Evolutionary conservation across 2,113 vertebrate genomes (phyloP).

Genomic region (Istiophorus platypterus): DNA sequence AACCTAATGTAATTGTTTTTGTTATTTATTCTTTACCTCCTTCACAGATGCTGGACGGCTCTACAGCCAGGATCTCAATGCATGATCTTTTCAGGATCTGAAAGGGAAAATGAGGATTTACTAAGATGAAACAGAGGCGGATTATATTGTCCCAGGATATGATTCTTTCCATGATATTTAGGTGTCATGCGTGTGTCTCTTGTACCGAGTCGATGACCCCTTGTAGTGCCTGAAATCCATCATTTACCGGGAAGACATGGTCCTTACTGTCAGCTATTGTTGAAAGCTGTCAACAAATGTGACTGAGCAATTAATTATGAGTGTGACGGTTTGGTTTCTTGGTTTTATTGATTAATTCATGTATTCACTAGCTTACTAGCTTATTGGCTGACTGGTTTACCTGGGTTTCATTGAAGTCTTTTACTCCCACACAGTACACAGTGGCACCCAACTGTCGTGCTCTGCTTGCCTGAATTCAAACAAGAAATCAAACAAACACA

Average conservation of each 20-base stretch:
- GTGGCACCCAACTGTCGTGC: slow-evolving; percentile 94
- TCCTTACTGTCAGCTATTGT: slow-evolving; percentile 96
- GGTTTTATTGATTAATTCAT: neutral
- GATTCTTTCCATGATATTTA: neutral
- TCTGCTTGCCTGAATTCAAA: slow-evolving; percentile 87
- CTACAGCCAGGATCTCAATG: slow-evolving; percentile 96
- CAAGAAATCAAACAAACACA: slow-evolving; percentile 16
- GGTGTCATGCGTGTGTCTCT: slow-evolving; percentile 20
- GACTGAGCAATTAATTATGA: neutral
- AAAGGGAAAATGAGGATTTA: slow-evolving; percentile 12
- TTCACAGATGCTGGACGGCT: slow-evolving; percentile 97
- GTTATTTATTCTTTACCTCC: slow-evolving; percentile 85
- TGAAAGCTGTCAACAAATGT: slow-evolving; percentile 87
- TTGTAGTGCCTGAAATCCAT: slow-evolving; percentile 96
- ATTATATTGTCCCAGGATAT: neutral
- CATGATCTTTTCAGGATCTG: slow-evolving; percentile 98
- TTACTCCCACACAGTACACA: slow-evolving; percentile 97
- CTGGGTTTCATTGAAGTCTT: slow-evolving; percentile 99
- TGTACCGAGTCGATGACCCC: slow-evolving; percentile 97
- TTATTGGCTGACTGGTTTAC: slow-evolving; percentile 72
- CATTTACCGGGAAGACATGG: slow-evolving; percentile 97
- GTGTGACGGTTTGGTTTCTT: neutral
- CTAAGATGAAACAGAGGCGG: neutral
- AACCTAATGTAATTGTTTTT: neutral
- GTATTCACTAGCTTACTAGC: neutral